Conservation (phyloP, 2,888 invertebrate genomes). For the Cheilosia grossa region DNA sequence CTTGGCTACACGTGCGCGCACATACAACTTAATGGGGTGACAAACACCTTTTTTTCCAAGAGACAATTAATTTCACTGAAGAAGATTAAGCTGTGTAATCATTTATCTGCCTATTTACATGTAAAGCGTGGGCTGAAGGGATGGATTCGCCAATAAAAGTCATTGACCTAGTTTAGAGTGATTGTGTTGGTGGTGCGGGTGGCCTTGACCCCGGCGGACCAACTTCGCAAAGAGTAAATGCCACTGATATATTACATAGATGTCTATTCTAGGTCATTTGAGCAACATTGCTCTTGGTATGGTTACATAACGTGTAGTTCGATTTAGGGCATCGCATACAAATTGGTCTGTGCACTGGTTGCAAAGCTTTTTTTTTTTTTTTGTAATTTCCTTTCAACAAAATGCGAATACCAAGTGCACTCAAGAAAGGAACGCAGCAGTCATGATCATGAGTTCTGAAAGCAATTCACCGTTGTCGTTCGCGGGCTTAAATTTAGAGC, state of each 20-base stretch:
- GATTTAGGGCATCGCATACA: slow-evolving; percentile 37
- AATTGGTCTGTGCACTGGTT: background rate
- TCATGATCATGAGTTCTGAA: background rate
- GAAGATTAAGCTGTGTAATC: slow-evolving; percentile 19
- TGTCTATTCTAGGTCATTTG: slow-evolving; percentile 38
- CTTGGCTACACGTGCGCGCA: slow-evolving; percentile 25
- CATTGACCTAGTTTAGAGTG: slow-evolving; percentile 55
- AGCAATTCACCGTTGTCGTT: too few species aligned
- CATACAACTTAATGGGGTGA: slow-evolving; percentile 44
- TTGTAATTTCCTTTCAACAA: background rate
- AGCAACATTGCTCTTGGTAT: slow-evolving; percentile 6
- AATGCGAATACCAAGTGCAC: background rate
- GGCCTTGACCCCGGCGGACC: slow-evolving; percentile 35
- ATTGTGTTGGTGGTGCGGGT: slow-evolving; percentile 5
- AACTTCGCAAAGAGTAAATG: slow-evolving; percentile 10
- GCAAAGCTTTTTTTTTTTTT: slow-evolving; percentile 4
- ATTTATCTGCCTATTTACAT: slow-evolving; percentile 19
- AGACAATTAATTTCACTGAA: slow-evolving; percentile 18
- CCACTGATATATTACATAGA: background rate
- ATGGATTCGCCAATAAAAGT: slow-evolving; percentile 21
- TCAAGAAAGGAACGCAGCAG: too few species aligned
- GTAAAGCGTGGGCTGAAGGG: background rate
- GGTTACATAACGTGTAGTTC: slow-evolving; percentile 1
- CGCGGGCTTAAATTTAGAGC: too few species aligned
- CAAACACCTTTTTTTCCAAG: slow-evolving; percentile 33